Evolutionary conservation across 2,888 invertebrate species (phyloP).

Genomic region (Stenichneumon culpator): DNA sequence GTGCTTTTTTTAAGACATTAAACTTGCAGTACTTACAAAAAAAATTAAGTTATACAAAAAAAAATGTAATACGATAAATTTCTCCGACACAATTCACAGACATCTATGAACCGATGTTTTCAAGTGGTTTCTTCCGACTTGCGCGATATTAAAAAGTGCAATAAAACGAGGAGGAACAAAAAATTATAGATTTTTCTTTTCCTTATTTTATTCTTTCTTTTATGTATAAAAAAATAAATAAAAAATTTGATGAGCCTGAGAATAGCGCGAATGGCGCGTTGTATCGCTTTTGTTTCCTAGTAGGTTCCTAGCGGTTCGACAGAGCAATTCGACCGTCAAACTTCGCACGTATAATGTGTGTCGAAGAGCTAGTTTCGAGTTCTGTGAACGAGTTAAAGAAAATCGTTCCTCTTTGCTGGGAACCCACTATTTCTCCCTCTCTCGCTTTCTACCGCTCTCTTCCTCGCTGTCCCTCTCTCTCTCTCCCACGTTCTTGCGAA

Average conservation of each 20-base stretch:
- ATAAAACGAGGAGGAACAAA: background rate
- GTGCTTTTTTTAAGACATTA: no score
- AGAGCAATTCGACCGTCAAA: slow-evolving; percentile 54
- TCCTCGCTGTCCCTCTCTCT: slow-evolving; percentile 46
- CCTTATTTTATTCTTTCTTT: background rate
- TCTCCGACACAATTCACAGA: slow-evolving; percentile 2
- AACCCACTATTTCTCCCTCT: slow-evolving; percentile 56
- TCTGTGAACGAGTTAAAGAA: slow-evolving; percentile 62
- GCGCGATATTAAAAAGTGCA: background rate
- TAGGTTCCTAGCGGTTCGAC: slow-evolving; percentile 29
- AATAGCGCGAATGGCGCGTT: slow-evolving; percentile 38
- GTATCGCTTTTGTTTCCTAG: slow-evolving; percentile 12
- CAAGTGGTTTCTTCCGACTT: background rate
- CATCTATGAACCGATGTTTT: background rate
- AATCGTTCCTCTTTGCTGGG: slow-evolving; percentile 61
- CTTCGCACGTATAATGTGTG: slow-evolving; percentile 44
- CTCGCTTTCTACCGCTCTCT: slow-evolving; percentile 47
- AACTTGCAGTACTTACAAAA: background rate
- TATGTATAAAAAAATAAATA: slow-evolving; percentile 44
- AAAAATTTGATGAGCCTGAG: slow-evolving; percentile 61
- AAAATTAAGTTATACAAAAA: background rate
- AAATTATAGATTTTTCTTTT: slow-evolving; percentile 20
- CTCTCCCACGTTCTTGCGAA: slow-evolving; percentile 50
- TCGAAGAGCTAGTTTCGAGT: slow-evolving; percentile 57
- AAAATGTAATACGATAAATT: background rate